Percentiles rank a stretch among this genome's conserved stretches.
Evolutionary conservation across 2,888 invertebrate species (phyloP).

Genomic region (Agrochola lota): DNA sequence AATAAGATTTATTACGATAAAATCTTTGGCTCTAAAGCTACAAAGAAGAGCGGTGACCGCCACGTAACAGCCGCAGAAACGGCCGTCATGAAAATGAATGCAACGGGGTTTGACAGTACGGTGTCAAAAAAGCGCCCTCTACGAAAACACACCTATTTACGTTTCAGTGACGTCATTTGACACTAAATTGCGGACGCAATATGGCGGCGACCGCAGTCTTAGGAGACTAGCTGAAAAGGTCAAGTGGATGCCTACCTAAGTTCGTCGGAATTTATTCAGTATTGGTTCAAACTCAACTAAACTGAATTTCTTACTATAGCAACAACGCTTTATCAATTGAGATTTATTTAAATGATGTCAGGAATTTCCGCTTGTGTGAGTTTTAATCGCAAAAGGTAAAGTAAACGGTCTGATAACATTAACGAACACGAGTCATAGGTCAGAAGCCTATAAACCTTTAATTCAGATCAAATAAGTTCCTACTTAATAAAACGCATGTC

Average conservation of each 20-base stretch:
- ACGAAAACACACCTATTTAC: too few species aligned
- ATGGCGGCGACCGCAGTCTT: too few species aligned
- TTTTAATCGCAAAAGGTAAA: conserved; percentile 22
- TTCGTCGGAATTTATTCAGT: neutral
- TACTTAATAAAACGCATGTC: conserved; percentile 2
- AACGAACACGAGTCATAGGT: conserved; percentile 7
- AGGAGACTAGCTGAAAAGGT: neutral
- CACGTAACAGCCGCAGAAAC: too few species aligned
- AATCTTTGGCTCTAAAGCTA: too few species aligned
- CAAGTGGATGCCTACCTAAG: neutral
- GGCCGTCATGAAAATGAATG: too few species aligned
- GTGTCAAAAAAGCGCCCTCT: too few species aligned
- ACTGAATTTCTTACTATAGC: neutral
- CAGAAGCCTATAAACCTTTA: conserved; percentile 2
- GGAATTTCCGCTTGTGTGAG: conserved; percentile 43
- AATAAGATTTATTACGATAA: conserved; percentile 1
- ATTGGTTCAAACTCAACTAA: neutral
- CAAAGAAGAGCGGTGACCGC: too few species aligned
- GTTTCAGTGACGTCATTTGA: too few species aligned
- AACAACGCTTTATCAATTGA: conserved; percentile 39
- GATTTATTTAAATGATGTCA: conserved; percentile 35
- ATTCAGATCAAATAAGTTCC: neutral
- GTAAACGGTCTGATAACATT: conserved; percentile 18
- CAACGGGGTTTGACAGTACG: too few species aligned
- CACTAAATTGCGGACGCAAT: too few species aligned